These are phyloP conservation scores for Trissonchulus latispiculum DNA, from an alignment of 2,888 invertebrate genomes.

Conservation along the genomic window DNA sequence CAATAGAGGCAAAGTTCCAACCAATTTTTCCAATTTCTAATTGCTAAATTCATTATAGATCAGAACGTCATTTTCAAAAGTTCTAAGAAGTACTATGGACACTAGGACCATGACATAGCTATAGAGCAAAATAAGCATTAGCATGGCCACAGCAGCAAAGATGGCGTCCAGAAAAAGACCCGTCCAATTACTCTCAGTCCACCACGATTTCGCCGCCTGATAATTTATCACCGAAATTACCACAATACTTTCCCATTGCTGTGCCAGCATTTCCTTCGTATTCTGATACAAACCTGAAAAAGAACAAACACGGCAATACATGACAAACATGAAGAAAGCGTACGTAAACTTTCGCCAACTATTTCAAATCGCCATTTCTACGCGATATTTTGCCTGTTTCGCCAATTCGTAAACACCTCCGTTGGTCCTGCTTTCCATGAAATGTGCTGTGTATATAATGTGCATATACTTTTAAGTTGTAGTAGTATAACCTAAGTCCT, in stretches of 20 bases:
- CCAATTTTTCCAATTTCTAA: too few relatives aligned
- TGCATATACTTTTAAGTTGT: too few relatives aligned
- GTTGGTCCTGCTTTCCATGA: too few relatives aligned
- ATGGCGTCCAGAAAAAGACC: not conserved
- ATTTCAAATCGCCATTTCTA: too few relatives aligned
- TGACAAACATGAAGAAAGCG: too few relatives aligned
- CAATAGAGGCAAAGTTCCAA: too few relatives aligned
- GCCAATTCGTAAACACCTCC: too few relatives aligned
- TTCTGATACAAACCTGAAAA: not conserved
- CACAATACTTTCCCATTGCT: slow-evolving; percentile 16
- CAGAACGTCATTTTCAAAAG: slow-evolving; percentile 8
- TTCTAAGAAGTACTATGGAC: slow-evolving; percentile 12
- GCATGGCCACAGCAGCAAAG: not conserved
- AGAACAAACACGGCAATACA: too few relatives aligned
- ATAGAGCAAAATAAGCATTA: not conserved
- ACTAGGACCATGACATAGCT: slow-evolving; percentile 10
- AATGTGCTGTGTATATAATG: too few relatives aligned
- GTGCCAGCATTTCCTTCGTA: not conserved
- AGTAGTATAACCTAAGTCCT: too few relatives aligned
- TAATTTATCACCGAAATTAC: slow-evolving; percentile 13
- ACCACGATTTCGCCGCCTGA: slow-evolving; percentile 12
- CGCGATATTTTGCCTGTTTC: too few relatives aligned
- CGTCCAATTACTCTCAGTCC: not conserved
- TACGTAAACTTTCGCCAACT: too few relatives aligned
- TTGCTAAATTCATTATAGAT: not conserved